A percentile compares a stretch with the other conserved stretches of the same genome.
Evolutionary conservation across 2,797 vertebrate genomes (phyloP).

Genomic region (Falco novaeseelandiae): DNA sequence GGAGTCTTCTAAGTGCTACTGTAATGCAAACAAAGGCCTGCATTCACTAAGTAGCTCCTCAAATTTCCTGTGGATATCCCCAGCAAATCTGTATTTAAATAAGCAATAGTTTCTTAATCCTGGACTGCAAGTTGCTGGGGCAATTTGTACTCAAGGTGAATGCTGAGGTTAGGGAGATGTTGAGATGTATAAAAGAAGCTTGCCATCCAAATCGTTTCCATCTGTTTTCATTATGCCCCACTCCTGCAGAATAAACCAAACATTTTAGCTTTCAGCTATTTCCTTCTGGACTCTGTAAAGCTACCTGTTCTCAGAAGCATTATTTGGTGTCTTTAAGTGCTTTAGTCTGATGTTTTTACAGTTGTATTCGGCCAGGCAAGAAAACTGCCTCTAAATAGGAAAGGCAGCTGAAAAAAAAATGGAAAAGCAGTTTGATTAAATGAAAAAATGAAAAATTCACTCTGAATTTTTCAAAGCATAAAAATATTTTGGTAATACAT

Average conservation of each 20-base stretch:
- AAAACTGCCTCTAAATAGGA: background rate
- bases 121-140: conserved; percentile 34
- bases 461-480: background rate
- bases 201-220: conserved; percentile 53
- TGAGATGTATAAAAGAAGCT: conserved; percentile 39
- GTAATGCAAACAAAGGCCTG: conserved; percentile 47
- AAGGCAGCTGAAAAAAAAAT: background rate
- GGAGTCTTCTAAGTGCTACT: background rate
- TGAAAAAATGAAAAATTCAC: background rate
- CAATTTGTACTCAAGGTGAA: conserved; percentile 65
- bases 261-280: conserved; percentile 66
- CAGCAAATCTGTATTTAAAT: conserved; percentile 52
- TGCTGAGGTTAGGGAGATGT: conserved; percentile 34
- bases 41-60: conserved; percentile 55
- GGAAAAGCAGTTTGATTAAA: conserved; percentile 16
- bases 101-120: conserved; percentile 40
- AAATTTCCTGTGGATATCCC: conserved; percentile 56
- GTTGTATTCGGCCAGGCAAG: background rate
- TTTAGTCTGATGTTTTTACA: conserved; percentile 37
- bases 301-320: conserved; percentile 67
- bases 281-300: conserved; percentile 63
- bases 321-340: conserved; percentile 50
- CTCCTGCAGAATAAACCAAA: conserved; percentile 45
- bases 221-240: conserved; percentile 44
- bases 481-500: background rate